Evolutionary conservation across 2,113 vertebrate species (phyloP), one percentile per base, ranked within the genome.

Genomic region (Panthera uncia): DNA sequence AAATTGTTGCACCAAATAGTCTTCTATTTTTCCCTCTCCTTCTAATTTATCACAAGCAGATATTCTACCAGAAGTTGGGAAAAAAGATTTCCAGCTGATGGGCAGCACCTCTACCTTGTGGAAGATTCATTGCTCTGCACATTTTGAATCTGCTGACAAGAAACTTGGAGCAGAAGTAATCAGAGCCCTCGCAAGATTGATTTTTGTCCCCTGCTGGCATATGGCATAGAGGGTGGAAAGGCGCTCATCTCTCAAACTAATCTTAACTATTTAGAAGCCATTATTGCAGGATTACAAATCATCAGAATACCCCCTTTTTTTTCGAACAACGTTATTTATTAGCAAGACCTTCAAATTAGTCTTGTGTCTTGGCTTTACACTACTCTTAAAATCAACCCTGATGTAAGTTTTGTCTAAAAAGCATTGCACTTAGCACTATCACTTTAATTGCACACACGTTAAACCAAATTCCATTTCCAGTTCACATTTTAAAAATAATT

Each of bases 71-170:
- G 98, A 99, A 99, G 98, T 98, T 98, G 96, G 96, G 79, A 97
- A 96, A 97, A 98, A 98, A 98, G 98, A 98, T 98, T 98, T 97
- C 94, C 94, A 95, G 97, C 97, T 98, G 98, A 98, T 97, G 98
- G 98, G 98, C 98, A 98, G 97, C 93, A 96, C 98, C 96, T 98
- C 98, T 98, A 98, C 98, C 98, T 98, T 98, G 97, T 97, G 96
- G 98, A 98, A 99, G 98, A 98, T 99, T 99, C 98, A 99, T 99
- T 98, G 98, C 97, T 97, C 89, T 98, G 98, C 98, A 98, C 98
- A 98, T 98, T 99, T 98, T 98, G 99, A 99, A 99, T 99, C 98
- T 99, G 98, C 98, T 99, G 99, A 99, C 99, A 98, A 98, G 98
- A 98, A 98, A 98, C 98, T 98, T 98, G 98, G 97, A 97, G 98